Evolutionary conservation across 2,113 vertebrate genomes (phyloP).

Genomic region (Microtus richardsoni): DNA sequence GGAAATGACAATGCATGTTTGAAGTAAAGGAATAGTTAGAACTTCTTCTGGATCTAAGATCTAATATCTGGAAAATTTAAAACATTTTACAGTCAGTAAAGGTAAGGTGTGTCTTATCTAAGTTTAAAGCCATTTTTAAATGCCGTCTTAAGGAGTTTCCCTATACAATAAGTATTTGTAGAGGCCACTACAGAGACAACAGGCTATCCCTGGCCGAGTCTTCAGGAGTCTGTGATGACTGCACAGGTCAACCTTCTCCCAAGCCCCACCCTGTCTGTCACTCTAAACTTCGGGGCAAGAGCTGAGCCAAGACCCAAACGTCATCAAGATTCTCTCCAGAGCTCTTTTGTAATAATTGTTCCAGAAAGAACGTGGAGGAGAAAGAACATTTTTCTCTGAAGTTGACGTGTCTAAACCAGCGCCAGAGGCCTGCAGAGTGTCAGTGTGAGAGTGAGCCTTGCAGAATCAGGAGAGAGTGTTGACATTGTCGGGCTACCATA

Average conservation of each 20-base stretch:
- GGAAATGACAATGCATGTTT: background rate
- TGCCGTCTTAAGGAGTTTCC: background rate
- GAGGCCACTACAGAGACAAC: background rate
- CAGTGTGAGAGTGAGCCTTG: accelerated
- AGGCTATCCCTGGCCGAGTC: background rate
- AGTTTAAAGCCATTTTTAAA: slow-evolving; percentile 9
- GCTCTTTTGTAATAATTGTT: background rate
- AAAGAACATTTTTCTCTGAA: background rate
- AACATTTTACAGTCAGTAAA: background rate
- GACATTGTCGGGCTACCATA: background rate
- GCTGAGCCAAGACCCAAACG: background rate
- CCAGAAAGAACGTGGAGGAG: background rate
- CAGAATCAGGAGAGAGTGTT: background rate
- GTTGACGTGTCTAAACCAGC: background rate
- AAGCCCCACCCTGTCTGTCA: background rate
- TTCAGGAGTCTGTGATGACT: background rate
- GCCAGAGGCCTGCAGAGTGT: background rate
- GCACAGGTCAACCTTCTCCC: background rate
- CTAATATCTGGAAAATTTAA: background rate
- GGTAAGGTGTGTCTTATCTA: background rate
- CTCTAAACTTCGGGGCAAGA: background rate
- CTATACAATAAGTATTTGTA: background rate
- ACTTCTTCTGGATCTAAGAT: background rate
- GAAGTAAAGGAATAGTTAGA: background rate
- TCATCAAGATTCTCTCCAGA: background rate